A percentile compares a stretch with the other conserved stretches of the same genome.
Evolutionary conservation across 2,797 vertebrate species (phyloP).

Genomic region (Pipistrellus pipistrellus): DNA sequence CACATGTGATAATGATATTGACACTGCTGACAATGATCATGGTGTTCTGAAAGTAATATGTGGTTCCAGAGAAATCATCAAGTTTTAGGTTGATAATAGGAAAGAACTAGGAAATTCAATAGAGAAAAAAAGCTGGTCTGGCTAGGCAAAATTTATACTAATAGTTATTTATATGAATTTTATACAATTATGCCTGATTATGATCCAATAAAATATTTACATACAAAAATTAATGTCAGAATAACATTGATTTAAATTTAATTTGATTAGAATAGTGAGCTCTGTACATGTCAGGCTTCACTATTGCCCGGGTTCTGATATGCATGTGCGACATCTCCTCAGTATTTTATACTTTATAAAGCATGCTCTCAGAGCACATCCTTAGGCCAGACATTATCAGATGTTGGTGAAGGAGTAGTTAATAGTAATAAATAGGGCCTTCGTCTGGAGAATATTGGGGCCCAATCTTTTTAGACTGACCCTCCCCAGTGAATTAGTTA

Average conservation of each 20-base stretch:
- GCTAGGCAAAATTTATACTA: constrained; percentile 8
- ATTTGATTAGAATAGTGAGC: constrained; percentile 52
- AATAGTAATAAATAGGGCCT: not conserved
- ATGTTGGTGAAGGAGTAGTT: not conserved
- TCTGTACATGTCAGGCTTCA: not conserved
- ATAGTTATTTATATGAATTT: constrained; percentile 48
- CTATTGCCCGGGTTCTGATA: not conserved
- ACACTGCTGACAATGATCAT: not conserved
- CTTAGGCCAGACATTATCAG: not conserved
- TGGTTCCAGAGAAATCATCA: constrained; percentile 21
- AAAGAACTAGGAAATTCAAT: not conserved
- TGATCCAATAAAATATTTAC: constrained; percentile 45
- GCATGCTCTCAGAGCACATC: not conserved
- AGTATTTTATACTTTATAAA: not conserved
- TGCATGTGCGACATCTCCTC: not conserved
- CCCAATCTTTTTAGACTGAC: not conserved
- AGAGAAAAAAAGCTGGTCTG: not conserved
- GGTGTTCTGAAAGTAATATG: not conserved
- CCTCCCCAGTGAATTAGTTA: not conserved
- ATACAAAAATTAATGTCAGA: constrained; percentile 55
- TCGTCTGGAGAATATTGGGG: not conserved
- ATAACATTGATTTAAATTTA: constrained; percentile 51
- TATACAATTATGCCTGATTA: constrained; percentile 59
- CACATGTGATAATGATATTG: not conserved
- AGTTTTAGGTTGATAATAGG: not conserved